Evolutionary conservation across 1,140 invertebrate species (phyloP).

Genomic region (Nebria ingens): DNA sequence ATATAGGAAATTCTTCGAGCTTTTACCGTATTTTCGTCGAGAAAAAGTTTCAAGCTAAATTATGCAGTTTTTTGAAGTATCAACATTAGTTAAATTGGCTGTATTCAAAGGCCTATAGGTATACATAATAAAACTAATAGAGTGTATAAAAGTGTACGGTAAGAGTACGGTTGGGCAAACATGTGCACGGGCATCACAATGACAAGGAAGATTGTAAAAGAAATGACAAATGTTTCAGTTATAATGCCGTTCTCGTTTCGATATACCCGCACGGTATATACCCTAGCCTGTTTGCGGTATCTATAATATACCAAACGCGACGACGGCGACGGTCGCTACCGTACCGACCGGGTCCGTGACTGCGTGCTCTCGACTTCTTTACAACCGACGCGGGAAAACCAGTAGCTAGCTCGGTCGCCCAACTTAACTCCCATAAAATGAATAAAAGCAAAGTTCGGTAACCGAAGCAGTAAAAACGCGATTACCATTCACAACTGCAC

Average conservation of each 20-base stretch:
- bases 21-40: too few species aligned
- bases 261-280: too few species aligned
- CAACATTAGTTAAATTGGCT: background rate
- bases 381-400: background rate
- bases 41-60: too few species aligned
- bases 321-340: background rate
- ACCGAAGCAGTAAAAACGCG: slow-evolving; percentile 1
- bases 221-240: slow-evolving; percentile 7
- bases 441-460: slow-evolving; percentile 5
- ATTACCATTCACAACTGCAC: slow-evolving; percentile 1
- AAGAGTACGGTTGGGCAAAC: background rate
- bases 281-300: background rate
- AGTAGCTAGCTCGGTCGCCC: background rate
- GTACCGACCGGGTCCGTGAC: background rate
- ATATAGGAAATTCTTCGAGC: too few species aligned
- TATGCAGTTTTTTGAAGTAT: too few species aligned
- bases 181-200: background rate
- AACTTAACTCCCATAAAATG: slow-evolving; percentile 7
- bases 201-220: background rate
- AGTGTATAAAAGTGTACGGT: background rate
- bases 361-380: background rate
- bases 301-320: background rate
- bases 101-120: background rate
- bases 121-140: background rate
- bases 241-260: too few species aligned